Evolutionary conservation across 2,797 vertebrate species (phyloP), one percentile per base, ranked within the genome.

Genomic region (Telmatherina bonti): DNA sequence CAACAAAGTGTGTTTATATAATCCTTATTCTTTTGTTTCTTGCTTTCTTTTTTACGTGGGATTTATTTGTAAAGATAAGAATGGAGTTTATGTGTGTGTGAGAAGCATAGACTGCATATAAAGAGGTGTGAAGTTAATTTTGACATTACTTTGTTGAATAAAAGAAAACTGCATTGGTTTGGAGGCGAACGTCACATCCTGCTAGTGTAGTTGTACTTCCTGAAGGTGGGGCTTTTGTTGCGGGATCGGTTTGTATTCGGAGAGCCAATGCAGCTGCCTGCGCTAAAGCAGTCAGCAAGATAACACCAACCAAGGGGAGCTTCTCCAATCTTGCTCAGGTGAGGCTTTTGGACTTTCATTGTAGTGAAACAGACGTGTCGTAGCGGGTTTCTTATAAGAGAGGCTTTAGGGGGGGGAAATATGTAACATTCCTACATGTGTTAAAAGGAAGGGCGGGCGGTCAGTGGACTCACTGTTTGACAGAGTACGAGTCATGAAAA

Each of bases 171-270:
- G 6, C 41, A 43, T 16, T 43, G 41, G 41, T 7, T 18, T 16
- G n/a, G 1, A 13, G 1, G 31, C 13, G 0, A 45, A 1, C 69
- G 77, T 66, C 12, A 85, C 64, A 33, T 88, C 85, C 86, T 6
- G 80, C 78, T 74, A 55, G 1, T 27, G 74, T 1, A 38, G 6
- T 30, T 38, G 53, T 24, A 76, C 82, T 27, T 91, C 91, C 91
- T 86, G 87, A 88, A 85, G 91, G 89, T 86, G 90, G 88, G 88
- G 88, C 83, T 91, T 91, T 86, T 88, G 86, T 86, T 87, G 65
- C 66, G 57, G 84, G 74, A 89, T 83, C 82, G 74, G 85, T 70
- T 81, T 79, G 77, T 62, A 26, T 82, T 76, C 71, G 36, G 64
- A 72, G 76, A 87, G 58, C 76, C 85, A 54, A 88, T 88, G 89